A percentile compares a stretch with the other conserved stretches of the same genome.
Conservation (phyloP, 2,113 vertebrate genomes). For the Petaurus breviceps region DNA sequence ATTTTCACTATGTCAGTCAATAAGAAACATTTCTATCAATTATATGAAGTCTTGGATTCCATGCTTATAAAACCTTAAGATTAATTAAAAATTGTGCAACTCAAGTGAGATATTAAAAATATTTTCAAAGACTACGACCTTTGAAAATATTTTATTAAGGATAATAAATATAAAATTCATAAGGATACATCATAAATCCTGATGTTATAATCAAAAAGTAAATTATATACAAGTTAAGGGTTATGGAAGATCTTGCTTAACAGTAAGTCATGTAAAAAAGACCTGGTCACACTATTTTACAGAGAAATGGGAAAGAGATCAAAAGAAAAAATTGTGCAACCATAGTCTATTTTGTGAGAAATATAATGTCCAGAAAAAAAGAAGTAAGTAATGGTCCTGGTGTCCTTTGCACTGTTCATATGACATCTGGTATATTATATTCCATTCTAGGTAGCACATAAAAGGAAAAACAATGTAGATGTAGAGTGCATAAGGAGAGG, state of each 20-base stretch:
- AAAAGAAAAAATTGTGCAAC: not conserved
- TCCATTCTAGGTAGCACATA: not conserved
- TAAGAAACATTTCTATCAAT: not conserved
- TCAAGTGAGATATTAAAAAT: not conserved
- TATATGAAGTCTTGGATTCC: not conserved
- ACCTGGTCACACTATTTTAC: not conserved
- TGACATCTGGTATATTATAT: not conserved
- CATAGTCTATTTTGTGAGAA: not conserved
- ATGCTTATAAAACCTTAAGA: not conserved
- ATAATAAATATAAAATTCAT: not conserved
- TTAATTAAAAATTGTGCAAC: not conserved
- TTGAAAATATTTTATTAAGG: not conserved
- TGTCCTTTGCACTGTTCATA: not conserved
- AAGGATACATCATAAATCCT: not conserved
- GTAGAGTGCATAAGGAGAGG: not conserved
- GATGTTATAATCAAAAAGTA: not conserved
- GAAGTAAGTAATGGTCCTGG: not conserved
- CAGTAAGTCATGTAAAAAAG: not conserved
- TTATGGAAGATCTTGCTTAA: not conserved
- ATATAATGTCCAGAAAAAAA: not conserved
- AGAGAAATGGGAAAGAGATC: not conserved
- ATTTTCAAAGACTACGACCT: not conserved
- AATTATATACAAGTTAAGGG: not conserved
- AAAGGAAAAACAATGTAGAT: not conserved
- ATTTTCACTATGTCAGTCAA: not conserved